Percentiles rank a stretch among this genome's conserved stretches.
These are phyloP conservation scores for Dasyprocta punctata DNA, from an alignment of 2,113 vertebrate species.

Conservation along the genomic window DNA sequence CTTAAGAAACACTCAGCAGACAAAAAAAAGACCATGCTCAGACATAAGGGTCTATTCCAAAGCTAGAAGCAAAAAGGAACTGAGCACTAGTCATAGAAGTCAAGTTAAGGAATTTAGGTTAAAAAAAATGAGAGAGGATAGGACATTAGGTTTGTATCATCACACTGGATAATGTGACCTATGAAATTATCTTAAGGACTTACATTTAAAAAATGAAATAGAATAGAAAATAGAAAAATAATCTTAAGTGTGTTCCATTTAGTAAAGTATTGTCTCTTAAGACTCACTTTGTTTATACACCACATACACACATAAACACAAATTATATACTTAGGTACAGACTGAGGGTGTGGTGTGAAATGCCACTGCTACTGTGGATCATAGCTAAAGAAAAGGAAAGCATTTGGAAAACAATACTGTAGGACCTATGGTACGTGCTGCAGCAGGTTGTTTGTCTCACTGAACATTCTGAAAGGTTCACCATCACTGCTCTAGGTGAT, in stretches of 20 bases:
- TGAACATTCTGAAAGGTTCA: not conserved
- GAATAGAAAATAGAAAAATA: constrained; percentile 37
- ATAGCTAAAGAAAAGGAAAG: not conserved
- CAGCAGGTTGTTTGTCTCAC: not conserved
- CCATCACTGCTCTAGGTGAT: not conserved
- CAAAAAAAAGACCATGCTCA: not conserved
- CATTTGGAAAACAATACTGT: not conserved
- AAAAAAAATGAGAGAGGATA: constrained; percentile 27
- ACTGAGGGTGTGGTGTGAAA: not conserved
- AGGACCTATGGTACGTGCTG: not conserved
- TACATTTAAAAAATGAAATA: constrained; percentile 9
- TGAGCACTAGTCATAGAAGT: not conserved
- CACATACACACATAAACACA: not conserved
- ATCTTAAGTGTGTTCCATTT: not conserved
- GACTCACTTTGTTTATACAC: not conserved
- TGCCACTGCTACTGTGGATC: not conserved
- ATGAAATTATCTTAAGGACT: not conserved
- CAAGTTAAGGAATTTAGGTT: not conserved
- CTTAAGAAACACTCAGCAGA: constrained; percentile 1
- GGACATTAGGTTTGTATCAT: not conserved
- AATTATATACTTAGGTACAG: not conserved
- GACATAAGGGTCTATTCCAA: not conserved
- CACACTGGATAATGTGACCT: not conserved
- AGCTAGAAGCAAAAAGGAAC: not conserved
- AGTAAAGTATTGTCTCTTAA: constrained; percentile 7